These are phyloP conservation scores for Neosilurus hyrtlii DNA, from an alignment of 2,797 vertebrate species.

Conservation along the genomic window DNA sequence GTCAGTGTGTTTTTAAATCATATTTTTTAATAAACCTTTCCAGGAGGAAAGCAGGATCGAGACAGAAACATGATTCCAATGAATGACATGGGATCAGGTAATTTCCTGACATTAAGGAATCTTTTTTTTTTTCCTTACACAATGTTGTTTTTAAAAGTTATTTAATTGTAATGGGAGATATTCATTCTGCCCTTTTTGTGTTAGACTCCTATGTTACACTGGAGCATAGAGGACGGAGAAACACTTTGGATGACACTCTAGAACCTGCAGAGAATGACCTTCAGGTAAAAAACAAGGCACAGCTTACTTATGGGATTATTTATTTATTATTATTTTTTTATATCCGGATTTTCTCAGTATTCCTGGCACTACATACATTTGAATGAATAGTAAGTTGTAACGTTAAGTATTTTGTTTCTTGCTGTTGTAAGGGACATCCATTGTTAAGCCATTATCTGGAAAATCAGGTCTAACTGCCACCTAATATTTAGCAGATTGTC, in stretches of 20 bases:
- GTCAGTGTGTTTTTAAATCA: too few relatives aligned
- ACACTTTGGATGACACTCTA: slow-evolving; percentile 86
- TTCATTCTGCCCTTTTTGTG: neutral
- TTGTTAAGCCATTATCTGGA: neutral
- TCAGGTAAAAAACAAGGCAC: slow-evolving; percentile 74
- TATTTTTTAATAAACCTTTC: slow-evolving; percentile 5
- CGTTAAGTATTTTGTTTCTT: neutral
- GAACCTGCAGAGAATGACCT: slow-evolving; percentile 83
- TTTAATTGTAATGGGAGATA: neutral
- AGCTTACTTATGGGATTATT: neutral
- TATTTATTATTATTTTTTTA: neutral
- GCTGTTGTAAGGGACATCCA: neutral
- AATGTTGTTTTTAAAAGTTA: neutral
- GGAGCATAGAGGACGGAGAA: slow-evolving; percentile 86
- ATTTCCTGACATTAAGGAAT: slow-evolving; percentile 16
- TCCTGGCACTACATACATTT: neutral
- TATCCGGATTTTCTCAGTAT: neutral
- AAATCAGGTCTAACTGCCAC: neutral
- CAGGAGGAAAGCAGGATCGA: slow-evolving; percentile 81
- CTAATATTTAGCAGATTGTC: neutral
- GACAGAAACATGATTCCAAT: slow-evolving; percentile 94
- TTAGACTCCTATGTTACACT: slow-evolving; percentile 84
- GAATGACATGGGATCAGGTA: slow-evolving; percentile 91
- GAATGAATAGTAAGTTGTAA: neutral
- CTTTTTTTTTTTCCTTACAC: neutral